These are phyloP conservation scores for Papilio glaucus DNA, from an alignment of 1,140 invertebrate species.

Conservation along the genomic window DNA sequence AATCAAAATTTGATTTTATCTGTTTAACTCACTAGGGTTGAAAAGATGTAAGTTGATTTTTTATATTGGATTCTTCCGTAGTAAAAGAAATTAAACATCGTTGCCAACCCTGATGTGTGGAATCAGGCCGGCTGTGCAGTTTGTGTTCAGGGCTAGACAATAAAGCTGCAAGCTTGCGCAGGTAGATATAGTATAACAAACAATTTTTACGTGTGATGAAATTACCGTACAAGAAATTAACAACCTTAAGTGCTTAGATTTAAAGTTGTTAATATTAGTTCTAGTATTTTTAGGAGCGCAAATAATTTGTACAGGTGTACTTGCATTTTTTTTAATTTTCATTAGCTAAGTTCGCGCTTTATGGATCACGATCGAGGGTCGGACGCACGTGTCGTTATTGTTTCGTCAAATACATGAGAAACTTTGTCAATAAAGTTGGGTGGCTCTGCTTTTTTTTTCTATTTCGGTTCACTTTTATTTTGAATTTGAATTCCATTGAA, in stretches of 20 bases:
- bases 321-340: slow-evolving; percentile 79
- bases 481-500: slow-evolving; percentile 34
- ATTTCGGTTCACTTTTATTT: slow-evolving; percentile 38
- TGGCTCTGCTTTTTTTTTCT: slow-evolving; percentile 63
- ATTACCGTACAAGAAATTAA: background rate
- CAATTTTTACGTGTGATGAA: slow-evolving; percentile 43
- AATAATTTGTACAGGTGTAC: slow-evolving; percentile 61
- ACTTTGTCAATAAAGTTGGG: slow-evolving; percentile 77
- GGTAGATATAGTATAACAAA: slow-evolving; percentile 65
- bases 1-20: background rate
- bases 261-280: slow-evolving; percentile 24
- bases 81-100: slow-evolving; percentile 37
- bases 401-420: slow-evolving; percentile 79
- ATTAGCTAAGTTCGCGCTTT: slow-evolving; percentile 82
- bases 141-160: slow-evolving; percentile 78
- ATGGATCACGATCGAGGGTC: slow-evolving; percentile 77
- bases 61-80: background rate
- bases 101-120: slow-evolving; percentile 62
- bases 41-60: background rate
- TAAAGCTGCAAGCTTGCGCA: slow-evolving; percentile 69
- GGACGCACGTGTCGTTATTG: slow-evolving; percentile 73
- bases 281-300: background rate
- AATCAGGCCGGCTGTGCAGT: slow-evolving; percentile 71
- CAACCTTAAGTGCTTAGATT: background rate
- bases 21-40: background rate